Base-by-base conservation (phyloP, 2,888 invertebrate species). In the Xestobium rufovillosum region DNA sequence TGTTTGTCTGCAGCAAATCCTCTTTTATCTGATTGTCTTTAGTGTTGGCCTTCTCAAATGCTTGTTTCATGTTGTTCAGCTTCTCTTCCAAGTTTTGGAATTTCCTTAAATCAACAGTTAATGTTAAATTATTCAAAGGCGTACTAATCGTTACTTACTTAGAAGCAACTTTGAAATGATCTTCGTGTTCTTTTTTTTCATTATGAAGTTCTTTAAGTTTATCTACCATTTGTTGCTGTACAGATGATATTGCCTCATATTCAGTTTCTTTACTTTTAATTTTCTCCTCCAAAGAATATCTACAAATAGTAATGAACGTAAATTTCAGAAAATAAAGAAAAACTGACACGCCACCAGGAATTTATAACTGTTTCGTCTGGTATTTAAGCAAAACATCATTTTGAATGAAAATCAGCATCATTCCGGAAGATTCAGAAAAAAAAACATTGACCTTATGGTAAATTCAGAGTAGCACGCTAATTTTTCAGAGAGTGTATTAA, bases 1-100 rank as follows among this genome's bases (percentile, higher is more conserved):
- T 82, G 50, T 81, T 87, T 0, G 73, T 70, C 45, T 78, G 76
- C 0, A 75, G 70, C 56, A 78, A 73, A 34, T 82, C 81, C 1
- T 78, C 79, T 52, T 77, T 75, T 0, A 78, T 62, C 14, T 76
- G 69, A 0, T 80, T 75, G 42, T 79, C 78, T 55, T 77, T 75
- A 41, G 73, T 76, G 50, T 81, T 81, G 27, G 76, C 74, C 2
- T 65, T 69, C 39, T 79, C 75, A 34, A 81, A 72, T 30, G 76
- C 73, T 45, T 78, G 76, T 4, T 72, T 68, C 16, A 72, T 48
- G 14, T 72, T 69, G 9, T 82, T 80, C 41, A 75, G 77, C 36
- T 71, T 61, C 41, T 71, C 72, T 4, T 69, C 65, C 3, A 80
- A 58, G 1, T 60, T 58, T 4, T 78, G 75, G 56, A 76, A 71